Conservation (phyloP, 2,797 vertebrate species). For the Sebastes oblongus region DNA sequence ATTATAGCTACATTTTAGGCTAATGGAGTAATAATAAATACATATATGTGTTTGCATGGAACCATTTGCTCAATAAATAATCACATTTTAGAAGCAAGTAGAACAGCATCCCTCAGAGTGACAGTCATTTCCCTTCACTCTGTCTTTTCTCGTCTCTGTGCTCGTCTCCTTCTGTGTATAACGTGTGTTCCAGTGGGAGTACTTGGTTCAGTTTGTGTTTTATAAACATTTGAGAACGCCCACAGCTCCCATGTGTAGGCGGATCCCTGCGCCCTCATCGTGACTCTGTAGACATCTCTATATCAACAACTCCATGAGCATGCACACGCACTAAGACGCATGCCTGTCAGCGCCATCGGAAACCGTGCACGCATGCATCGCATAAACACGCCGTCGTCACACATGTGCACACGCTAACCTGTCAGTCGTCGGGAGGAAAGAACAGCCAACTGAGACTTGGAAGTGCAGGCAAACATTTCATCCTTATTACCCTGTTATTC, state of each 20-base stretch:
- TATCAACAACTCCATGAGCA: conserved; percentile 60
- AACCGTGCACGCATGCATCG: conserved; percentile 20
- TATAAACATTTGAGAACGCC: conserved; percentile 71
- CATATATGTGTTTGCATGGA: not conserved
- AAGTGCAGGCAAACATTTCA: conserved; percentile 74
- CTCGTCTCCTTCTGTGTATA: conserved; percentile 10
- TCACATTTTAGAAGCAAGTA: not conserved
- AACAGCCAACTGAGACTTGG: conserved; percentile 63
- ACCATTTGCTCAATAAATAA: not conserved
- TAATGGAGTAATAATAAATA: not conserved
- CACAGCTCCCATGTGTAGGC: conserved; percentile 64
- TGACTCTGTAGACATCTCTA: conserved; percentile 67
- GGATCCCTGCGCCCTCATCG: conserved; percentile 59
- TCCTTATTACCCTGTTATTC: conserved; percentile 70
- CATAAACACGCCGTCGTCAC: conserved; percentile 21
- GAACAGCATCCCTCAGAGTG: not conserved
- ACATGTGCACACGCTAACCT: conserved; percentile 28
- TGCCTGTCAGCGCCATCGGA: conserved; percentile 10
- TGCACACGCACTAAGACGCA: not conserved
- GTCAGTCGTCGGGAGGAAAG: conserved; percentile 57
- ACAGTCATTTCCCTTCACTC: not conserved
- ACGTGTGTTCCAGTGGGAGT: conserved; percentile 52
- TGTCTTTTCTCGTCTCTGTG: not conserved
- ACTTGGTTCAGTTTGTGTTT: conserved; percentile 69
- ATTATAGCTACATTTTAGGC: not conserved